These are phyloP conservation scores for Siniperca chuatsi DNA, from an alignment of 2,113 vertebrate genomes.

Conservation along the genomic window DNA sequence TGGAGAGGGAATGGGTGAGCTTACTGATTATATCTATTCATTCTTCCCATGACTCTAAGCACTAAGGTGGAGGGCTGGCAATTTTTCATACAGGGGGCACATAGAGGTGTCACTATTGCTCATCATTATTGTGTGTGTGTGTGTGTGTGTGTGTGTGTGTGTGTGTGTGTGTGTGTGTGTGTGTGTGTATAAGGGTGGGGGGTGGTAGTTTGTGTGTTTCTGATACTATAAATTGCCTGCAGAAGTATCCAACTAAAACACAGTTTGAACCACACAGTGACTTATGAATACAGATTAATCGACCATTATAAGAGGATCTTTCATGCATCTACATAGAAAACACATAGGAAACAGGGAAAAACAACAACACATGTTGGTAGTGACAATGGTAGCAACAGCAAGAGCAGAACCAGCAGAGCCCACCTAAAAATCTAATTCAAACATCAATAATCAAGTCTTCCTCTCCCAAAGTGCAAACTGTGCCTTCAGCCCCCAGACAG, in stretches of 20 bases:
- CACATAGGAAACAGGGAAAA: neutral
- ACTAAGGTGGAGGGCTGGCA: conserved; percentile 24
- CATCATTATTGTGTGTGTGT: conserved; percentile 51
- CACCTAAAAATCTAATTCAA: conserved; percentile 30
- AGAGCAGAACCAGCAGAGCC: conserved; percentile 10
- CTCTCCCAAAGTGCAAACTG: conserved; percentile 25
- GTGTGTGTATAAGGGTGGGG: conserved; percentile 7
- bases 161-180: conserved; percentile 34
- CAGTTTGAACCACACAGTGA: conserved; percentile 2
- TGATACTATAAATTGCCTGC: conserved; percentile 40
- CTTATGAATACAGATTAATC: conserved; percentile 20
- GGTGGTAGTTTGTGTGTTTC: neutral
- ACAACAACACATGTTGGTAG: conserved; percentile 7
- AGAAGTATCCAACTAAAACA: conserved; percentile 24
- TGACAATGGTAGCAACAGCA: neutral
- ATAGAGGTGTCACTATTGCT: conserved; percentile 42
- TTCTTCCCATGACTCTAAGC: conserved; percentile 43
- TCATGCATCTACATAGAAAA: neutral
- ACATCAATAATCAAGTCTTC: conserved; percentile 56
- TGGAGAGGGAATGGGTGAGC: conserved; percentile 55
- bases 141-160: conserved; percentile 20
- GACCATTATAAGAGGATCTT: neutral
- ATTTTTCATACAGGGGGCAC: conserved; percentile 55
- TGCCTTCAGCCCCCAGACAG: conserved; percentile 34
- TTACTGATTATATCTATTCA: conserved; percentile 68